Evolutionary conservation across 2,797 vertebrate species (phyloP).

Genomic region (Xenops minutus): DNA sequence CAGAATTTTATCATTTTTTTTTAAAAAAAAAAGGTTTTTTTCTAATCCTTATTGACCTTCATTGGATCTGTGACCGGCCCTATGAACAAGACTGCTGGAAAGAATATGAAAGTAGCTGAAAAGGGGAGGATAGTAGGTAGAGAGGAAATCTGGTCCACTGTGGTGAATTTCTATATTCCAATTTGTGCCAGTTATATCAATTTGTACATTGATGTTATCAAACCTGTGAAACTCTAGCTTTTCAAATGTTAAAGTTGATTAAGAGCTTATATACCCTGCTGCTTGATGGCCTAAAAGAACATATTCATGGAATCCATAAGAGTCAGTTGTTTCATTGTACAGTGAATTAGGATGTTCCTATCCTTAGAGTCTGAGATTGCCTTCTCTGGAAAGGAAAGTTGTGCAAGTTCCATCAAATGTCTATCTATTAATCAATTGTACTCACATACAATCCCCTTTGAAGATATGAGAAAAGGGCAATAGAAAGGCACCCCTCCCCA

Average conservation of each 20-base stretch:
- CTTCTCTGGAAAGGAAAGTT: neutral
- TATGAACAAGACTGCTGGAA: neutral
- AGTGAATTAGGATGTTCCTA: neutral
- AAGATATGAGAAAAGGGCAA: neutral
- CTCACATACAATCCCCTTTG: neutral
- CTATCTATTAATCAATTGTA: constrained; percentile 1
- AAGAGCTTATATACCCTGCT: neutral
- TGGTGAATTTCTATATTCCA: neutral
- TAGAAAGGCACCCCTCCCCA: neutral
- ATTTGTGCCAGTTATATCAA: neutral
- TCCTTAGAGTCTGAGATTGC: neutral
- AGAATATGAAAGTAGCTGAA: neutral
- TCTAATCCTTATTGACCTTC: neutral
- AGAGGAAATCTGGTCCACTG: neutral
- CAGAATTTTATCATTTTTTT: neutral
- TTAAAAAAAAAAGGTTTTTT: neutral
- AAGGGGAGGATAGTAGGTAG: neutral
- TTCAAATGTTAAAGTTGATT: neutral
- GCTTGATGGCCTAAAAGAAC: neutral
- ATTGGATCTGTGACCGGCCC: neutral
- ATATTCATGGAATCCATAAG: neutral
- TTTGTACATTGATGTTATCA: neutral
- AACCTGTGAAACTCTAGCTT: neutral
- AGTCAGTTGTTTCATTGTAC: neutral
- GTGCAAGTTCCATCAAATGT: neutral